Conservation (phyloP, 2,113 vertebrate species). For the Anarhynchus alexandrinus region DNA sequence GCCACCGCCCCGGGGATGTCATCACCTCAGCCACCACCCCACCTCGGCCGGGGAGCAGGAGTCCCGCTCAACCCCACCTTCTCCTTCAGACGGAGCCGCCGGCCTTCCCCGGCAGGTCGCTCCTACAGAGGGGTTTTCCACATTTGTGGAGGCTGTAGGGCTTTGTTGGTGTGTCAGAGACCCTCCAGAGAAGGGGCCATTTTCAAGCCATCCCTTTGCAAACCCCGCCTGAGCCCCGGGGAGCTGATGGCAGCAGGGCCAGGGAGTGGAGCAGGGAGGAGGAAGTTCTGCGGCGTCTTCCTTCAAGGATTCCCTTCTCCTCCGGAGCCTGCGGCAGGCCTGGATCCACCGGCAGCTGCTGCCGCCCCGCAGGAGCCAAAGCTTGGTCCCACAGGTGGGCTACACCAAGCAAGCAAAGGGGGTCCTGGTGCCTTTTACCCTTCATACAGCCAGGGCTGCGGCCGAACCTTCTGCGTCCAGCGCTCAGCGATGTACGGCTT, state of each 20-base stretch:
- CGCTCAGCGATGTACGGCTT: fast-evolving
- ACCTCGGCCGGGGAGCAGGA: background rate
- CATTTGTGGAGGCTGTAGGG: background rate
- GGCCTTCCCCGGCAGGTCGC: background rate
- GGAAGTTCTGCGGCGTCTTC: background rate
- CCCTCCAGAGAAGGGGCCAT: background rate
- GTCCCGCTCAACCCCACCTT: background rate
- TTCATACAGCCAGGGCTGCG: background rate
- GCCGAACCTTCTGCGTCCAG: background rate
- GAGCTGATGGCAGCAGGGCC: background rate
- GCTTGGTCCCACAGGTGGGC: constrained; percentile 11
- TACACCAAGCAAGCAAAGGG: background rate
- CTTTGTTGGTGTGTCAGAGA: background rate
- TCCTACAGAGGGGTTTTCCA: background rate
- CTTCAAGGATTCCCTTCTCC: background rate
- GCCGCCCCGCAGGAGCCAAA: fast-evolving
- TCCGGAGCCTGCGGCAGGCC: background rate
- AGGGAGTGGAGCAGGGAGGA: background rate
- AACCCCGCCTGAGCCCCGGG: background rate
- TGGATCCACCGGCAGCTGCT: background rate
- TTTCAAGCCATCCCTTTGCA: background rate
- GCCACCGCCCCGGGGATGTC: background rate
- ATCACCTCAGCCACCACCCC: background rate
- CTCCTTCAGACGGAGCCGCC: background rate
- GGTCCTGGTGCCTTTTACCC: background rate